phyloP scores from a whole-genome alignment of 2,888 invertebrate genomes.

The Stenodera caucasica region DNA sequence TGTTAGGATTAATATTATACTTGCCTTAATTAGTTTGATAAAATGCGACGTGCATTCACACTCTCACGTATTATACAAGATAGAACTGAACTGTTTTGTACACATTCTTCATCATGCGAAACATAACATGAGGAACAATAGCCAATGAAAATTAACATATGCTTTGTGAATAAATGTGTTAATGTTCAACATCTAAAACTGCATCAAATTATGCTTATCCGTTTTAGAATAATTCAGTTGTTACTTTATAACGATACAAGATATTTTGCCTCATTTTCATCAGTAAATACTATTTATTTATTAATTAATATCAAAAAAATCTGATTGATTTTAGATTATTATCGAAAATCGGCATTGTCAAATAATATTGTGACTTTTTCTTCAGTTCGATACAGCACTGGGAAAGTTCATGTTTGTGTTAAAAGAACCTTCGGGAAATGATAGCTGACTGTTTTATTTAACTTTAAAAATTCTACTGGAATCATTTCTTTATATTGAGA shows the following conservation, averaged over 20 bases:
- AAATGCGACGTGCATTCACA: constrained; percentile 31
- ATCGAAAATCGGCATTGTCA: too few species aligned
- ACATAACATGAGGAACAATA: constrained; percentile 28
- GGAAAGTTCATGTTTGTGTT: constrained; percentile 21
- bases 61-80: constrained; percentile 28
- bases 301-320: too few species aligned
- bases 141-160: constrained; percentile 31
- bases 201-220: constrained; percentile 25
- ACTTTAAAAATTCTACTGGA: constrained; percentile 26
- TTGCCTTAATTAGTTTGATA: constrained; percentile 35
- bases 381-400: not conserved
- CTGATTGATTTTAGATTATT: too few species aligned
- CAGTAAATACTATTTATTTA: too few species aligned
- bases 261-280: too few species aligned
- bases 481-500: constrained; percentile 22
- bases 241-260: not conserved
- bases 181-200: constrained; percentile 20
- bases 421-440: constrained; percentile 26
- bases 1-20: constrained; percentile 32
- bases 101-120: constrained; percentile 30
- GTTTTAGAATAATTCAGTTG: constrained; percentile 18
- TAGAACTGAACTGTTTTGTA: constrained; percentile 26
- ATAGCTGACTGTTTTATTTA: constrained; percentile 28
- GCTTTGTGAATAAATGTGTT: constrained; percentile 27
- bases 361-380: too few species aligned